Conservation (phyloP, 2,797 vertebrate genomes). For the Protonibea diacanthus region DNA sequence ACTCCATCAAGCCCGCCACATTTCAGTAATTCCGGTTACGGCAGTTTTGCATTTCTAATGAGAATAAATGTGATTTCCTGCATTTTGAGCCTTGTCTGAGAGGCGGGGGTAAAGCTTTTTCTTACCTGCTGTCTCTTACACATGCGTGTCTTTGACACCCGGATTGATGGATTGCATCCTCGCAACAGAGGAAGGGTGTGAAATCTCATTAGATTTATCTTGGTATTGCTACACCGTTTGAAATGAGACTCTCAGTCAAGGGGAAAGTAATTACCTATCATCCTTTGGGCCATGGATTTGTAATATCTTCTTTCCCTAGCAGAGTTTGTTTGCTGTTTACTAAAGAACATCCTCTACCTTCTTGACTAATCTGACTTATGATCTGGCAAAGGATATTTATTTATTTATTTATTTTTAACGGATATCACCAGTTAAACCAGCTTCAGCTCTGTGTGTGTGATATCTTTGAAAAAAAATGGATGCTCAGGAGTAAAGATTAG, state of each 20-base stretch:
- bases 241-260: constrained; percentile 83
- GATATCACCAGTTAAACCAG: constrained; percentile 12
- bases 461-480: constrained; percentile 39
- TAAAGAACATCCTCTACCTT: constrained; percentile 60
- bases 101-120: constrained; percentile 57
- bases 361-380: constrained; percentile 63
- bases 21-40: constrained; percentile 52
- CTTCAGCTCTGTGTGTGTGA: constrained; percentile 11
- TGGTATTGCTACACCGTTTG: constrained; percentile 77
- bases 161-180: constrained; percentile 83
- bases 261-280: constrained; percentile 84
- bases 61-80: constrained; percentile 41
- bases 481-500: constrained; percentile 39
- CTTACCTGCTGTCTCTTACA: constrained; percentile 64
- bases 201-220: constrained; percentile 87
- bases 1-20: constrained; percentile 38
- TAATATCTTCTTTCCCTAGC: constrained; percentile 72
- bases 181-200: constrained; percentile 78
- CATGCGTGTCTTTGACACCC: constrained; percentile 51
- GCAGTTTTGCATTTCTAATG: constrained; percentile 48
- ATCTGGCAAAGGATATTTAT: constrained; percentile 54
- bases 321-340: constrained; percentile 78
- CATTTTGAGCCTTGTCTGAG: constrained; percentile 65
- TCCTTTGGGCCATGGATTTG: constrained; percentile 73
- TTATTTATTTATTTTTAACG: constrained; percentile 25